Conservation (phyloP, 1,140 invertebrate species). For the Achatina immaculata region DNA sequence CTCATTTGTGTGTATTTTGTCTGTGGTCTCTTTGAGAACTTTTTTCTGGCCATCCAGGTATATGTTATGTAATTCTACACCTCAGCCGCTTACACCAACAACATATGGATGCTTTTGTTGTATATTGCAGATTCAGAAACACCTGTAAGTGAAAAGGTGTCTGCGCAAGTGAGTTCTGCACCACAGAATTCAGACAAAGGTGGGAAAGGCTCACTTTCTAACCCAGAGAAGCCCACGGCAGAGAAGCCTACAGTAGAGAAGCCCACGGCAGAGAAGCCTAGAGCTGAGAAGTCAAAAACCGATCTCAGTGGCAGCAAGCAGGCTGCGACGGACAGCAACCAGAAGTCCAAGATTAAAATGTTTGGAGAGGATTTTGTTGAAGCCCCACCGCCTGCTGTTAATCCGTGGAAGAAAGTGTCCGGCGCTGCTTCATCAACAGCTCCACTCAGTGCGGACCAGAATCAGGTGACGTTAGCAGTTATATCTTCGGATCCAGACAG, state of each 20-base stretch:
- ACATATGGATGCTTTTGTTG: no score
- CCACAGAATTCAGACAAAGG: not conserved
- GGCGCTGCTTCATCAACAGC: not conserved
- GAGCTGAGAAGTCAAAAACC: slow-evolving; percentile 8
- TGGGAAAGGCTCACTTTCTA: not conserved
- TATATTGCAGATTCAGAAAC: no score
- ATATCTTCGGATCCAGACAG: not conserved
- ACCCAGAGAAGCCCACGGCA: not conserved
- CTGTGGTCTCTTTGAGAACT: no score
- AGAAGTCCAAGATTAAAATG: slow-evolving; percentile 26
- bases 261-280: not conserved
- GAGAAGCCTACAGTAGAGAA: not conserved
- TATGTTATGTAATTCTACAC: no score
- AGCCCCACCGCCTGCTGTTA: slow-evolving; percentile 21
- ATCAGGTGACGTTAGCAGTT: slow-evolving; percentile 3
- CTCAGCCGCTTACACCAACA: no score
- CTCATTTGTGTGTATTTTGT: no score
- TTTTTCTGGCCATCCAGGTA: no score
- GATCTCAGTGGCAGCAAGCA: slow-evolving; percentile 22
- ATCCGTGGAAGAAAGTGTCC: slow-evolving; percentile 28
- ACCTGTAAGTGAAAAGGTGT: not conserved
- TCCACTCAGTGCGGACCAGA: not conserved
- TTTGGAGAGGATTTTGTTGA: slow-evolving; percentile 36
- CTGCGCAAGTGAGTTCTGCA: not conserved
- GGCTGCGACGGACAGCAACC: not conserved